These are phyloP conservation scores for Oscheius sp. DNA, from an alignment of 2,888 invertebrate genomes.

Conservation along the genomic window DNA sequence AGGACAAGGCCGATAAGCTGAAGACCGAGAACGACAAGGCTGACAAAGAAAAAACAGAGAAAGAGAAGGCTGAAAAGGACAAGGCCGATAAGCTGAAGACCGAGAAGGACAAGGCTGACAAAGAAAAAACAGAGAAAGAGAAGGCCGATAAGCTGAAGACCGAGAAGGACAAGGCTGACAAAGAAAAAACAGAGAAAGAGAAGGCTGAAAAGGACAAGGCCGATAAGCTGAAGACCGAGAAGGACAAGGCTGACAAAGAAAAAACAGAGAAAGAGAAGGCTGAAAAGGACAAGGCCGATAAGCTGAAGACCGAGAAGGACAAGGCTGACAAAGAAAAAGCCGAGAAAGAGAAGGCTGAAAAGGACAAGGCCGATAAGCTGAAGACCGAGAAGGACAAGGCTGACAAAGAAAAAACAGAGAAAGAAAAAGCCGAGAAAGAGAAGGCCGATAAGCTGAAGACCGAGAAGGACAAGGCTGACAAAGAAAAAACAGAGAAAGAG, in stretches of 20 bases:
- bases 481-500: conserved; percentile 4
- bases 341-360: conserved; percentile 20
- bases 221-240: conserved; percentile 3
- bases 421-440: neutral
- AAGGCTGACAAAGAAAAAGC: conserved; percentile 14
- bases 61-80: conserved; percentile 17
- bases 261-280: neutral
- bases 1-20: conserved; percentile 3
- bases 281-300: neutral
- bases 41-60: conserved; percentile 11
- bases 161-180: conserved; percentile 12
- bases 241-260: conserved; percentile 9
- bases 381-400: conserved; percentile 20
- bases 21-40: conserved; percentile 10
- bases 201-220: conserved; percentile 15
- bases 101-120: conserved; percentile 14
- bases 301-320: conserved; percentile 3
- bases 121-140: conserved; percentile 7
- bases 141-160: conserved; percentile 13
- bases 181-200: conserved; percentile 13
- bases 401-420: neutral
- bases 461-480: conserved; percentile 22
- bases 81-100: conserved; percentile 14
- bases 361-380: neutral
- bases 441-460: conserved; percentile 19